A percentile compares a stretch with the other conserved stretches of the same genome.
These are phyloP conservation scores for Casuarius casuarius DNA, from an alignment of 2,113 vertebrate genomes.

Conservation along the genomic window DNA sequence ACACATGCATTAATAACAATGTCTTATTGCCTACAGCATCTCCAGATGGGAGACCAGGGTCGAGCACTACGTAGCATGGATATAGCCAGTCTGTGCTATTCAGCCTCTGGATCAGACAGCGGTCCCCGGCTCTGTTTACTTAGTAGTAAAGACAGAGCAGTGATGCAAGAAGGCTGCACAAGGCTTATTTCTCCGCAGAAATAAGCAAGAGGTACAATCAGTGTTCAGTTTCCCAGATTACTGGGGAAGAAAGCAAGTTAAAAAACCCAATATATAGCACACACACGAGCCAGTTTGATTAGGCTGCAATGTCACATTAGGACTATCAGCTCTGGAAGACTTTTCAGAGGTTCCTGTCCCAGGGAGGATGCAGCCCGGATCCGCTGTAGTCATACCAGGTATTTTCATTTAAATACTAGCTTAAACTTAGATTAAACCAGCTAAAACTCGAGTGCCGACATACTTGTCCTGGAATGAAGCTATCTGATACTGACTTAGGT, in stretches of 20 bases:
- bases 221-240: neutral
- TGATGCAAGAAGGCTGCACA: neutral
- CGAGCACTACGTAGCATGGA: neutral
- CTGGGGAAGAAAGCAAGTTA: neutral
- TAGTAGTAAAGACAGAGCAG: neutral
- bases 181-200: slow-evolving; percentile 18
- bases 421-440: neutral
- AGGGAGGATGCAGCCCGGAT: neutral
- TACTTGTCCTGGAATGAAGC: neutral
- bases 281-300: neutral
- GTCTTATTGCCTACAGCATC: neutral
- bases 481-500: neutral
- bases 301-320: neutral
- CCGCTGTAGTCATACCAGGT: neutral
- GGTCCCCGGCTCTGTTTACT: neutral
- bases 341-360: neutral
- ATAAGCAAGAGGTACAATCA: neutral
- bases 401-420: neutral
- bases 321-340: neutral
- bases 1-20: neutral
- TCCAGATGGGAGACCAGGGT: neutral
- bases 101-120: neutral
- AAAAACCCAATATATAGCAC: neutral
- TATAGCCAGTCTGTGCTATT: neutral
- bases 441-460: neutral